Percentiles rank a stretch among this genome's conserved stretches.
Conservation (phyloP, 1,140 invertebrate species). For the Propsilocerus akamusi region DNA sequence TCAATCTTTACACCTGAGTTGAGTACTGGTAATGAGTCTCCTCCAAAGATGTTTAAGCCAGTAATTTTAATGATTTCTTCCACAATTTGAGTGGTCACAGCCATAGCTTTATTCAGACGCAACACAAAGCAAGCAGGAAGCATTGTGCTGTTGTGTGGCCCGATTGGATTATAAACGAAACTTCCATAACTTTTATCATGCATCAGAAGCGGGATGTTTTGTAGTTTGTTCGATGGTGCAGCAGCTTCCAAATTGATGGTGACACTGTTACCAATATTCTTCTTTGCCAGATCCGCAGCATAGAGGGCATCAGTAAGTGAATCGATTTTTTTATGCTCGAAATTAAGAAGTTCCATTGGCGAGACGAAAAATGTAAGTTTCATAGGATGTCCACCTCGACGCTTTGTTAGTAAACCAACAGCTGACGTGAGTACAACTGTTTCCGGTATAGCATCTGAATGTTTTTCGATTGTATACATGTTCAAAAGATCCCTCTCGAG, state of each 20-base stretch:
- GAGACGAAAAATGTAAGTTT: conserved; percentile 87
- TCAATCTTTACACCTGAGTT: background rate
- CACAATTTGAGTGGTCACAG: conserved; percentile 59
- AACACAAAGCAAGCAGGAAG: conserved; percentile 83
- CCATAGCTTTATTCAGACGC: conserved; percentile 68
- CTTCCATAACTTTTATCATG: conserved; percentile 51
- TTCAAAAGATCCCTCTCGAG: conserved; percentile 46
- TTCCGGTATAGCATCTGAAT: conserved; percentile 30
- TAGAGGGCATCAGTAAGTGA: conserved; percentile 47
- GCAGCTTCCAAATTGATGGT: conserved; percentile 84
- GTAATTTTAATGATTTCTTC: conserved; percentile 35
- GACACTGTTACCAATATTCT: conserved; percentile 59
- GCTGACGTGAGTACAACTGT: conserved; percentile 77
- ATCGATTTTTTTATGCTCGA: conserved; percentile 48
- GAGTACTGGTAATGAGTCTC: background rate
- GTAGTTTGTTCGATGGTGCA: conserved; percentile 59
- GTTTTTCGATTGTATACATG: background rate
- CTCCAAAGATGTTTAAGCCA: background rate
- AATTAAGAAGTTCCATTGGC: conserved; percentile 79
- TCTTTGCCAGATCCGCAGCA: conserved; percentile 35
- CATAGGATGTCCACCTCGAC: conserved; percentile 76
- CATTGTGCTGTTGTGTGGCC: conserved; percentile 64
- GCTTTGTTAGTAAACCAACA: conserved; percentile 61
- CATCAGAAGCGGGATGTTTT: conserved; percentile 61
- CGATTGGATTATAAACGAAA: conserved; percentile 65